Base-by-base conservation (phyloP, 2,113 vertebrate species). In the Sceloporus tristichus region DNA sequence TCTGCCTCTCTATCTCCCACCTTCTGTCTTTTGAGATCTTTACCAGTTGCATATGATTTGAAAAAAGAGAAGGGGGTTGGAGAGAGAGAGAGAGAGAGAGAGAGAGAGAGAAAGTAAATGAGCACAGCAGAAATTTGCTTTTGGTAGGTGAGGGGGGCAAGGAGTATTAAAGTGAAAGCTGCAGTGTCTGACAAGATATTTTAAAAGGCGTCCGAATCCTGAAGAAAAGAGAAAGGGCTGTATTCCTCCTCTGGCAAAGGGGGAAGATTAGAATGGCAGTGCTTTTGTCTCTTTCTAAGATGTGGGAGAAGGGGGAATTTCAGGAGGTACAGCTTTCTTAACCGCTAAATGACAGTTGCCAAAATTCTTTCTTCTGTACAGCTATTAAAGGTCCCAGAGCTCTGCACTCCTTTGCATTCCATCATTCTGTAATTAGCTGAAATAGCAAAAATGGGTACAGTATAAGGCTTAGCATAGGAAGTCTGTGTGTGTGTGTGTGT, bases 1-100 rank as follows among this genome's bases (percentile, higher is more conserved):
- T 19, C 68, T 38, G 59, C 77, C 90, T 92, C 29, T 19, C 38
- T 27, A 68, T 40, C 29, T 13, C 66, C 79, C 85, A 73, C 73
- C 88, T 90, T 87, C 6, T 0, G 27, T 48, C 65, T 87, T 77
- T 34, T 87, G 65, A 85, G 88, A 42, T 29, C 23, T 56, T 19
- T 18, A 79, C 75, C 84, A 89, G 83, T n/a, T 25, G 83, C 62
- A 74, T 82, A 3, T 0, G 1, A 90, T 23, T 25, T 62, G 59
- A 62, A 16, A 62, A 62, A 62, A 59, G 56, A 62, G 16, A 62
- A 29, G 18, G 54, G 29, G n/a, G n/a, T 10, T 62, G 85, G 84
- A 81, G 89, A 8, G 54, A 79, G 0, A 0, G n/a, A n/a, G 40
- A 70, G 82, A 73, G 7, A 38, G 53, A 34, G 13, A 11, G 38